Percentiles rank a stretch among this genome's conserved stretches.
Conservation (phyloP, 2,113 vertebrate species). For the Tauraco erythrolophus region DNA sequence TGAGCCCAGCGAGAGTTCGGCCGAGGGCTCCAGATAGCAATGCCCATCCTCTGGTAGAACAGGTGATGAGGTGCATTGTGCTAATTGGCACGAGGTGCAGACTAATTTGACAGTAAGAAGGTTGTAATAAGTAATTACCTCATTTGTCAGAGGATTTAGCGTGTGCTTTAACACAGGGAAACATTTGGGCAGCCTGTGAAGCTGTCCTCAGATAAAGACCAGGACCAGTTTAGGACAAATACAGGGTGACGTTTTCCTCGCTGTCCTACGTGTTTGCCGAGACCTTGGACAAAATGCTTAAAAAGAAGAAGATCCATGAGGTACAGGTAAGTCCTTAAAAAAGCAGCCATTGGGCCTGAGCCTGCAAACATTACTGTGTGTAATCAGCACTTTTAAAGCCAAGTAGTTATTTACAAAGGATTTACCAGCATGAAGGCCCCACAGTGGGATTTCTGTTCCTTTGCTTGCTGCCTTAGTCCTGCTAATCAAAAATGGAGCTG, state of each 20-base stretch:
- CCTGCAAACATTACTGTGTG: not conserved
- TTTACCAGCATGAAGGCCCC: not conserved
- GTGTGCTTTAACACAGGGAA: accelerated
- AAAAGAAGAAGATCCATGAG: not conserved
- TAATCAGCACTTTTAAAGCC: not conserved
- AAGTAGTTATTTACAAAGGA: not conserved
- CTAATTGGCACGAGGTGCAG: accelerated
- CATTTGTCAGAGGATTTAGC: accelerated
- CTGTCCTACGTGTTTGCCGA: not conserved
- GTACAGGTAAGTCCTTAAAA: not conserved
- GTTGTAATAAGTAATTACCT: accelerated
- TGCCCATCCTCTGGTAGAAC: accelerated
- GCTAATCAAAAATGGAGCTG: not conserved
- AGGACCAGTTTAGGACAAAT: not conserved
- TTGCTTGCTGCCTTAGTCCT: not conserved
- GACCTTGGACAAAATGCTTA: not conserved
- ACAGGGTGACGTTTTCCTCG: accelerated
- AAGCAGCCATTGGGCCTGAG: not conserved
- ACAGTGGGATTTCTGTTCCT: not conserved
- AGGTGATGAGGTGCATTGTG: accelerated
- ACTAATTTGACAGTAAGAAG: accelerated
- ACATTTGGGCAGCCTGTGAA: not conserved
- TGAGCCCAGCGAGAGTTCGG: accelerated
- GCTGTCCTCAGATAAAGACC: not conserved
- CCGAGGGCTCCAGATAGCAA: accelerated